Base-by-base conservation (phyloP, 2,888 invertebrate species). In the Sphinx pinastri region DNA sequence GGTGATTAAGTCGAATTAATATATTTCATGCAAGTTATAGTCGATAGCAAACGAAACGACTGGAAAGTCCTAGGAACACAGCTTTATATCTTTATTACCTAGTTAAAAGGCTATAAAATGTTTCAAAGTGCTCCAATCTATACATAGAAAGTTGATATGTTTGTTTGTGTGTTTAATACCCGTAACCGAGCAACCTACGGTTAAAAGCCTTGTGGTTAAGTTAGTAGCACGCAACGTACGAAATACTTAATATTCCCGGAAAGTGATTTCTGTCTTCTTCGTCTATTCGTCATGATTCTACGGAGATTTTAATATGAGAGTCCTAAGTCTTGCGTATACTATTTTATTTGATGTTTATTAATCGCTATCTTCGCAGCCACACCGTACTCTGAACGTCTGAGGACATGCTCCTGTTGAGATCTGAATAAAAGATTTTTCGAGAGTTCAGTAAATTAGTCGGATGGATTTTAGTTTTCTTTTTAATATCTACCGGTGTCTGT, bases 391-490 rank as follows among this genome's bases (percentile, higher is more conserved):
- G 78, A 79, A 80, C 77, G 81, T 82, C 77, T 78, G 77, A 83
- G 78, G 75, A 75, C 74, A 76, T 78, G 76, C 75, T 78, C 76
- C 79, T 79, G 80, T 84, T 81, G 80, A 74, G 78, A 79, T 79
- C 77, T 76, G 77, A 79, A 83, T 80, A 76, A 79, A 77, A 78
- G 81, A 79, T 80, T 78, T 79, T 78, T 76, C 73, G 77, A 79
- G 78, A 74, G 71, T 77, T 76, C 75, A 75, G 72, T 74, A 77
- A 80, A 79, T 79, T 75, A 76, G 75, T 76, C 31, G 59, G 51
- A 58, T 38, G 58, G 58, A 58, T 59, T 70, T 16, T 59, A 67
- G 67, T 70, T 67, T 45, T 51, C 55, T 63, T 63, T 60, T 63
- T 63, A 63, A 63, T 63, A 63, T 63, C 19, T 19, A 7, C 13